These are phyloP conservation scores for Hipposideros armiger DNA, from an alignment of 2,113 vertebrate genomes.

Conservation along the genomic window DNA sequence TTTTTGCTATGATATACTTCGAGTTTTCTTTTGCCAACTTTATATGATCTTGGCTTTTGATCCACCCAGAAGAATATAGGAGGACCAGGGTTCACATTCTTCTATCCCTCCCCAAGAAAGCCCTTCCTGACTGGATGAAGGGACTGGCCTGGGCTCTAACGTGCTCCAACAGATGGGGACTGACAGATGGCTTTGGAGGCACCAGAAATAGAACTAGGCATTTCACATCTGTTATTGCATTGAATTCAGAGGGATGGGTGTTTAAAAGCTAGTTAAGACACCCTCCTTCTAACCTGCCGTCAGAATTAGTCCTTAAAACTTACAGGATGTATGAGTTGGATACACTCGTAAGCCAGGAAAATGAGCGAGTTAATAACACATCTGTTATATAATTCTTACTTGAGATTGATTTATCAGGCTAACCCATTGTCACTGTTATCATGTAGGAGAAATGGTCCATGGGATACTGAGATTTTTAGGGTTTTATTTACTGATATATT, in stretches of 20 bases:
- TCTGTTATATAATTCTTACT: neutral
- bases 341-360: neutral
- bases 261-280: neutral
- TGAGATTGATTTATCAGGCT: neutral
- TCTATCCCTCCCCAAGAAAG: neutral
- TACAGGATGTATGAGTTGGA: neutral
- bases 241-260: neutral
- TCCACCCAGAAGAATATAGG: constrained; percentile 62
- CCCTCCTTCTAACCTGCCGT: neutral
- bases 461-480: neutral
- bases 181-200: neutral
- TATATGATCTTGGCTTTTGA: constrained; percentile 66
- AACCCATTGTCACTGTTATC: neutral
- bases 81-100: constrained; percentile 21
- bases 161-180: neutral
- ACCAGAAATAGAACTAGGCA: neutral
- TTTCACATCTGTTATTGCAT: neutral
- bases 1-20: constrained; percentile 41
- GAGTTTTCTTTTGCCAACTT: constrained; percentile 66
- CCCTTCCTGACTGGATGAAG: neutral
- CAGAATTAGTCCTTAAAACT: constrained; percentile 21
- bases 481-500: neutral
- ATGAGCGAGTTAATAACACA: neutral
- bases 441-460: neutral
- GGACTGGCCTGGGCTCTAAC: too few species aligned